Evolutionary conservation across 2,113 vertebrate genomes (phyloP), one percentile per base, ranked within the genome.

Genomic region (Hippopotamus amphibius): DNA sequence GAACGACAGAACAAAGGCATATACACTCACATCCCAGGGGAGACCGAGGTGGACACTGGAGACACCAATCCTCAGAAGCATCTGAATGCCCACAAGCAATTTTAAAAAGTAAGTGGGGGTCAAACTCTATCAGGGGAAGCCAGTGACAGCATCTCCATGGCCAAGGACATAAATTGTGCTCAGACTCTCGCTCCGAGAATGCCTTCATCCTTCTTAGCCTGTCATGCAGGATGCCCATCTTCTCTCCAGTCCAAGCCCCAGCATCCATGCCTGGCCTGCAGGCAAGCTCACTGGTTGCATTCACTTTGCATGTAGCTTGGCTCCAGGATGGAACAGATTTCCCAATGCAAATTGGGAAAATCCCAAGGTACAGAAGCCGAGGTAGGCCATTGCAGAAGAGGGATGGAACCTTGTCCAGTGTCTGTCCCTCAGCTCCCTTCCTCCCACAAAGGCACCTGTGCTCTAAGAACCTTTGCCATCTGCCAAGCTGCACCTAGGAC

Each of bases 101-200:
- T 98, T 91, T 6, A 17, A 80, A 96, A 91, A 96, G 97, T 41
- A 97, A 97, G 93, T 96, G 96, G 65, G 80, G 93, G 93, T 97
- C 97, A 96, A 15, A 92, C 86, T 83, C 50, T 82, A 81, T 61
- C 61, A 61, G 48, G 76, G 59, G 43, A 87, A 95, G 65, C 48
- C 74, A 68, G 79, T 9, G 69, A 66, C 65, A 88, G 86, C 65
- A 59, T 92, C 86, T 86, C 63, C 6, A 0, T 0, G 3, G 72
- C 83, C 93, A 30, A 50, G 89, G 85, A 76, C 21, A 22, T 55
- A 17, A 53, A 59, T 11, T 50, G 24, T 68, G 65, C 59, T 80
- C 76, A 19, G 76, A n/a, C 65, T 69, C 26, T 80, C 0, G 5
- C 65, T 81, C 69, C n/a, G 30, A 50, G 55, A n/a, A 43, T 2